Evolutionary conservation across 2,797 vertebrate species (phyloP), one percentile per base, ranked within the genome.

Genomic region (Eidolon dupreanum): DNA sequence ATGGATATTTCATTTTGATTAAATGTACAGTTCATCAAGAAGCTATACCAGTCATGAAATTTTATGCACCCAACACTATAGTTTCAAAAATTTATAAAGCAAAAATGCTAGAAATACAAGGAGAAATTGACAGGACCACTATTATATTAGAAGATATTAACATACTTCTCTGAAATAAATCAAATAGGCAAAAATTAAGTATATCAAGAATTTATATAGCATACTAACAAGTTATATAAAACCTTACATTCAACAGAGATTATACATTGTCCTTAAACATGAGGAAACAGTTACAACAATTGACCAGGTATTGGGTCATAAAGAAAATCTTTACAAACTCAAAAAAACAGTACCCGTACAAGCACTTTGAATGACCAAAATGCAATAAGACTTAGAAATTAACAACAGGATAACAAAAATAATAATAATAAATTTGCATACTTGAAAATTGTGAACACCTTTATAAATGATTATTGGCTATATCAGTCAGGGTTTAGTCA

Each of bases 251-350:
- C 63, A 90, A 26, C 11, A 81, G 88, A 87, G 10, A 95, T 77
- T 95, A 88, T 10, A 84, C 19, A 81, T 75, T 90, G 63, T 93
- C 84, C 70, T 96, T 41, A 93, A 95, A 93, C 49, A 88, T 33
- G 41, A 77, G 38, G 20, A 92, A 96, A 61, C 16, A 63, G 9
- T 75, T 87, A 55, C 3, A 85, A 65, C 68, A 86, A 82, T 13
- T 95, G 61, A 86, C 61, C 20, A 17, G 31, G 5, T 86, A 68
- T 66, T 93, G 77, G 75, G 79, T 55, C n/a, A 53, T 85, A 78
- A 82, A 90, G 36, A 95, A 91, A 94, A 63, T 70, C 36, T 87
- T 51, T 36, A 83, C 63, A 95, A 81, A 82, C 74, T 78, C 43
- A n/a, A 74, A 86, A 90, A 75, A 28, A 19, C 15, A 84, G 16